Evolutionary conservation across 2,113 vertebrate genomes (phyloP), one percentile per base, ranked within the genome.

Genomic region (Sprattus sprattus): DNA sequence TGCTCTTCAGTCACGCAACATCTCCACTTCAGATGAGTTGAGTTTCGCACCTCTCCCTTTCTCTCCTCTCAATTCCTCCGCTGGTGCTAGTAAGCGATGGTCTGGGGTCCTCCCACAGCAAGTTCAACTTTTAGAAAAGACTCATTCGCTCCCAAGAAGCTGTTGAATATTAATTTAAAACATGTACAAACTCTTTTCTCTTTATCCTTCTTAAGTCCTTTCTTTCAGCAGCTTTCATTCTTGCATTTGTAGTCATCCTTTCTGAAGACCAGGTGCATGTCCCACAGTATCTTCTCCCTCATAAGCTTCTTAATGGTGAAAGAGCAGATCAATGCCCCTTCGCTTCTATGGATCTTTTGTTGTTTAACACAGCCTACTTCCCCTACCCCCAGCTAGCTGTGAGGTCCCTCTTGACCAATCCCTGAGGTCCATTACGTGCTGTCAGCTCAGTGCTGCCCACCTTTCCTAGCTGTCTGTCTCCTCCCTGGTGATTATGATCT

Each of bases 381-480:
- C 60, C 15, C 71, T 67, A 0, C 60, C 28, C 60, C 2, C 60
- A 15, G 64, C 13, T 13, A 2, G 64, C 64, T 71, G 64, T 71
- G 64, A 25, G 32, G n/a, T 71, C 28, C n/a, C 64, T 71, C 64
- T 15, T 10, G 10, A 32, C 25, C 64, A 71, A 18, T 32, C 71
- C 32, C 28, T 78, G 71, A 32, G 4, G 39, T 13, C 71, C 32
- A 78, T 39, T 15, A 78, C 15, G 71, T 13, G 15, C 28, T 78
- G 71, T 32, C 71, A 39, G 71, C 71, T 32, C 71, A 78, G 28
- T 32, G 16, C 71, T 44, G 71, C 71, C 71, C 28, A 39, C 71
- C 25, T 78, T 22, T 60, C 86, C 84, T 87, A 82, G 85, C 85
- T 81, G 32, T 85, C 47, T 52, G 10, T n/a, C 54, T 32, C 64